phyloP scores from a whole-genome alignment of 2,888 invertebrate species.

The Diarsia dahlii region DNA sequence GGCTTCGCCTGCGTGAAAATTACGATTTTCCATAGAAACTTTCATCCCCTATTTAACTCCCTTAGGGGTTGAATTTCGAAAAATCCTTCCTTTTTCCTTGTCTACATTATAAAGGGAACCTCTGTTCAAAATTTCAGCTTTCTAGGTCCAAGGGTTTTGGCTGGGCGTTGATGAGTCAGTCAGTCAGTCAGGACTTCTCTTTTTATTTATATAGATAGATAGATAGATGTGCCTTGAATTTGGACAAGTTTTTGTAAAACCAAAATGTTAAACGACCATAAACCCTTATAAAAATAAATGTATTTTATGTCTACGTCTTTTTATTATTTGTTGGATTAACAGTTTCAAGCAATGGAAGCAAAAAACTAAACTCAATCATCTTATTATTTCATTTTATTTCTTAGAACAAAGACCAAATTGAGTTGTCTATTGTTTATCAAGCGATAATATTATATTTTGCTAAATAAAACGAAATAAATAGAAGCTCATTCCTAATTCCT shows the following conservation, averaged over 20 bases:
- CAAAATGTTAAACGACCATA: neutral
- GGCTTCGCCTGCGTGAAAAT: too few species aligned
- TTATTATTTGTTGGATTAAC: neutral
- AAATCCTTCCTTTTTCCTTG: too few species aligned
- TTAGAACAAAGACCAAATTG: slow-evolving; percentile 40
- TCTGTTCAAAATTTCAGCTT: too few species aligned
- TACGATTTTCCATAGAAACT: too few species aligned
- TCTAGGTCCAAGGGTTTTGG: too few species aligned
- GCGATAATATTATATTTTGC: slow-evolving; percentile 22
- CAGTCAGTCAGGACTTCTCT: too few species aligned
- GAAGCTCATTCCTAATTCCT: slow-evolving; percentile 52
- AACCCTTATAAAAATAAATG: neutral
- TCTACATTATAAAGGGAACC: too few species aligned
- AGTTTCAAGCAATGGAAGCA: slow-evolving; percentile 4
- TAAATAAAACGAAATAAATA: slow-evolving; percentile 46
- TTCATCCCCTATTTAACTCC: too few species aligned
- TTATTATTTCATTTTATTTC: slow-evolving; percentile 4
- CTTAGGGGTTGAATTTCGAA: too few species aligned
- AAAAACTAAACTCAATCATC: slow-evolving; percentile 15
- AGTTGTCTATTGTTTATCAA: slow-evolving; percentile 37
- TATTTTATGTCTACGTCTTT: neutral
- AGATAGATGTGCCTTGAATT: neutral
- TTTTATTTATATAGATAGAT: too few species aligned
- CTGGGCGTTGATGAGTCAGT: too few species aligned
- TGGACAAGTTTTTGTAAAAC: neutral